Evolutionary conservation across 2,888 invertebrate species (phyloP).

Genomic region (Netelia fuscicornis): DNA sequence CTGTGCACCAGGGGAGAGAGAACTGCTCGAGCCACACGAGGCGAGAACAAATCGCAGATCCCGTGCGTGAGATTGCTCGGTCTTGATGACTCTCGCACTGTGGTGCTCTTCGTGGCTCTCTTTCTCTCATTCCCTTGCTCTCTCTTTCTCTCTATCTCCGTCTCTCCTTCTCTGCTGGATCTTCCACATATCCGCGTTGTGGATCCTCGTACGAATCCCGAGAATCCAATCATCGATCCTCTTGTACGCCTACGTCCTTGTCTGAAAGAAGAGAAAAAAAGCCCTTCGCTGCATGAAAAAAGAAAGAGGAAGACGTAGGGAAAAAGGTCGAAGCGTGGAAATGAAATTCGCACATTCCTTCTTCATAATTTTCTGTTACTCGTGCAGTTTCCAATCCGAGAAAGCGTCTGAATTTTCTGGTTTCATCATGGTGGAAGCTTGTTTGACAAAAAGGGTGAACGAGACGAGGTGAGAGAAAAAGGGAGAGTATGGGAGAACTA

Average conservation of each 20-base stretch:
- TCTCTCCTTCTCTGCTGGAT: neutral
- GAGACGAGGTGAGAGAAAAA: conserved; percentile 31
- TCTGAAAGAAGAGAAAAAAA: neutral
- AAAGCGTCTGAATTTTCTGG: too few relatives aligned
- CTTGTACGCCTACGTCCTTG: conserved; percentile 28
- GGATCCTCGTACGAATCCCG: conserved; percentile 51
- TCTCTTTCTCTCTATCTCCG: conserved; percentile 54
- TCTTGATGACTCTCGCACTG: conserved; percentile 47
- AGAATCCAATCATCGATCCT: conserved; percentile 62
- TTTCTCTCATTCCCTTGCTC: conserved; percentile 55
- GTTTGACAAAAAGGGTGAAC: neutral
- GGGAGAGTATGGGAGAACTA: conserved; percentile 21
- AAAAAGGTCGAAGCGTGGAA: neutral
- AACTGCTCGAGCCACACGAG: conserved; percentile 31
- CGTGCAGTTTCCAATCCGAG: too few relatives aligned
- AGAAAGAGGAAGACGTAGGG: neutral
- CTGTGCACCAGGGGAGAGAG: conserved; percentile 6
- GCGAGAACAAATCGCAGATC: conserved; percentile 74
- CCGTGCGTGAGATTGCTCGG: conserved; percentile 76
- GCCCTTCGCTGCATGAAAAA: neutral
- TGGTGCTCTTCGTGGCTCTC: conserved; percentile 72
- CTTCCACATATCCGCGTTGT: conserved; percentile 16
- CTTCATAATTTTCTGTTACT: too few relatives aligned
- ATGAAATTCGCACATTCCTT: neutral
- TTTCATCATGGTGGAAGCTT: too few relatives aligned